These are phyloP conservation scores for Myzus persicae DNA, from an alignment of 1,140 invertebrate species.

Conservation along the genomic window DNA sequence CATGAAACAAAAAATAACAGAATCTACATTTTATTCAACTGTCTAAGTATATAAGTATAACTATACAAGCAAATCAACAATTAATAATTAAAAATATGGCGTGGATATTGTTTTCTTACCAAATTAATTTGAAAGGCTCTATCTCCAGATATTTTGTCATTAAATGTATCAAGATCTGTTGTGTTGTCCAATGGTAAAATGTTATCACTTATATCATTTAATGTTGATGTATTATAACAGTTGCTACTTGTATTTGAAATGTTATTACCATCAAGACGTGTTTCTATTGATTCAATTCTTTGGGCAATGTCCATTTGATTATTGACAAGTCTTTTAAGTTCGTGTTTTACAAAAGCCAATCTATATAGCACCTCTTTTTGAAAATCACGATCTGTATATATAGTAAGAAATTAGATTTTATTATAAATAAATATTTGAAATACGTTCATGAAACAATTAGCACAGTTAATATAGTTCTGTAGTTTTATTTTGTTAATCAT, in stretches of 20 bases:
- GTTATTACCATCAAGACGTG: not conserved
- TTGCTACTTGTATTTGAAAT: conserved; percentile 13
- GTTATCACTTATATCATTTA: not conserved
- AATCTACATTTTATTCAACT: too few species aligned
- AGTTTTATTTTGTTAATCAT: too few species aligned
- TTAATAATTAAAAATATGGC: not conserved
- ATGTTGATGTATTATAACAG: not conserved
- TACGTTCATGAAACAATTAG: too few species aligned
- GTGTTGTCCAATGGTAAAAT: not conserved
- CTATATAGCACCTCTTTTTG: not conserved
- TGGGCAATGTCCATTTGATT: not conserved
- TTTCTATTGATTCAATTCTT: not conserved
- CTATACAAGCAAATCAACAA: not conserved
- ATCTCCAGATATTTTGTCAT: not conserved
- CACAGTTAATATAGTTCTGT: too few species aligned
- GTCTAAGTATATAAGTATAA: too few species aligned
- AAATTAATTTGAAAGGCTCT: conserved; percentile 1
- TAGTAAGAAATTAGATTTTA: not conserved
- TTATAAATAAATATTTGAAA: too few species aligned
- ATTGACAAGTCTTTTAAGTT: not conserved
- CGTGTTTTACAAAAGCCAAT: not conserved
- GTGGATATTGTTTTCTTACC: not conserved
- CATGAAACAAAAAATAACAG: too few species aligned
- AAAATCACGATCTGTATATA: not conserved
- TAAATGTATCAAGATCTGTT: not conserved